Percentiles rank a stretch among this genome's conserved stretches.
These are phyloP conservation scores for Drosophila bunnanda DNA, from an alignment of 2,888 invertebrate genomes.

Conservation along the genomic window DNA sequence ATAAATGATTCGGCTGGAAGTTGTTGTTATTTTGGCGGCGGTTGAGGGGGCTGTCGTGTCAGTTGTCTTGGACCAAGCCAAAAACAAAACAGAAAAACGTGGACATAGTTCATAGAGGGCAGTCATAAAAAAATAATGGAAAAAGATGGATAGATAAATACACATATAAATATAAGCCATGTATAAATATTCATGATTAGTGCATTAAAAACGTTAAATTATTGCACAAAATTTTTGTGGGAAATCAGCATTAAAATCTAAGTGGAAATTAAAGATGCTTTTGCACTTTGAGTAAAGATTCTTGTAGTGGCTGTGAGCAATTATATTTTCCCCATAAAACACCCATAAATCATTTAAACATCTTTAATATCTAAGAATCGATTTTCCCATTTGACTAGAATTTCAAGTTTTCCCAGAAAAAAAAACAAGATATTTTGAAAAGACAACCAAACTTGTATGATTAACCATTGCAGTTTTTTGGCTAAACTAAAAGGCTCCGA, in stretches of 20 bases:
- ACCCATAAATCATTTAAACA: conserved; percentile 2
- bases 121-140: conserved; percentile 46
- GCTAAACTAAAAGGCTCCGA: conserved; percentile 5
- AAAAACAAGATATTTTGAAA: not conserved
- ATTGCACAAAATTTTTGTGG: conserved; percentile 9
- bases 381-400: conserved; percentile 17
- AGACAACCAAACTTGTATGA: conserved; percentile 10
- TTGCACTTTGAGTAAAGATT: not conserved
- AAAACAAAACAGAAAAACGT: conserved; percentile 42
- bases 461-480: conserved; percentile 28
- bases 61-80: conserved; percentile 27
- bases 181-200: conserved; percentile 45
- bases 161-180: conserved; percentile 23
- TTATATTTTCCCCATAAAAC: conserved; percentile 4
- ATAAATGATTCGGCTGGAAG: conserved; percentile 46
- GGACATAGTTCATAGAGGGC: conserved; percentile 52
- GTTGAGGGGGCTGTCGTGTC: conserved; percentile 41
- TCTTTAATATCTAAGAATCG: conserved; percentile 1
- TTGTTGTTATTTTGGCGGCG: conserved; percentile 24
- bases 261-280: not conserved
- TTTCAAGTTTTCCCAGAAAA: conserved; percentile 22
- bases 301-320: not conserved
- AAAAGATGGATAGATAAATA: conserved; percentile 27
- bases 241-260: not conserved
- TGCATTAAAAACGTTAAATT: conserved; percentile 22